phyloP scores from a whole-genome alignment of 1,140 invertebrate species.

The Triops cancriformis region DNA sequence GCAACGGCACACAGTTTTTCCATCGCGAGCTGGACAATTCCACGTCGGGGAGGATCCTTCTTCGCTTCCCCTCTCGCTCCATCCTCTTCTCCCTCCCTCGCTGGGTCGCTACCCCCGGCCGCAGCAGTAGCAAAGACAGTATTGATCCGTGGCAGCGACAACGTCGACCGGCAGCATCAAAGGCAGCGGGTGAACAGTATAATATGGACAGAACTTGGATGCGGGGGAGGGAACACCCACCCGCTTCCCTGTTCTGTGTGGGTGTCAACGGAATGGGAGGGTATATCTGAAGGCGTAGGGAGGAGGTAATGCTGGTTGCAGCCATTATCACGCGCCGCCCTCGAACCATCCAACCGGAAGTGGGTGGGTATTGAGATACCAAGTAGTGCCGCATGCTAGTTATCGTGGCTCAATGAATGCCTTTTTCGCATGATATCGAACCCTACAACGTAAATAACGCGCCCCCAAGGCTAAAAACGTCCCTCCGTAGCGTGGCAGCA shows the following conservation, averaged over 20 bases:
- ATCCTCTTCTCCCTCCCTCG: neutral
- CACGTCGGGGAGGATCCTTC: neutral
- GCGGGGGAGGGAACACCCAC: neutral
- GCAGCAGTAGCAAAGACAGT: slow-evolving; percentile 6
- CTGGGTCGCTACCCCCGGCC: neutral
- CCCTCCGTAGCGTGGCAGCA: no score
- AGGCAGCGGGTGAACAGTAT: neutral
- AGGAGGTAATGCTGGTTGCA: slow-evolving; percentile 3
- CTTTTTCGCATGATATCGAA: neutral
- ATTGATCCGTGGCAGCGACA: slow-evolving; percentile 3
- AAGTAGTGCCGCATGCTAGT: slow-evolving; percentile 9
- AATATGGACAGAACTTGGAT: neutral
- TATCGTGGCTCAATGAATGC: neutral
- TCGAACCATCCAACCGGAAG: neutral
- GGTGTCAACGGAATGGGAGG: slow-evolving; percentile 7
- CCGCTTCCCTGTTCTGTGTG: neutral
- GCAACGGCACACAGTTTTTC: neutral
- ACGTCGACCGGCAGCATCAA: slow-evolving; percentile 1
- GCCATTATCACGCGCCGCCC: slow-evolving; percentile 11
- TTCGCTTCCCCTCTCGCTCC: neutral
- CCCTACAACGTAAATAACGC: no score
- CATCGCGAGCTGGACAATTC: neutral
- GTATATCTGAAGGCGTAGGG: neutral
- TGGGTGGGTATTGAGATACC: slow-evolving; percentile 3
- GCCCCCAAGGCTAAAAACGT: no score